Evolutionary conservation across 2,113 vertebrate genomes (phyloP).

Genomic region (Oryzias curvinotus): DNA sequence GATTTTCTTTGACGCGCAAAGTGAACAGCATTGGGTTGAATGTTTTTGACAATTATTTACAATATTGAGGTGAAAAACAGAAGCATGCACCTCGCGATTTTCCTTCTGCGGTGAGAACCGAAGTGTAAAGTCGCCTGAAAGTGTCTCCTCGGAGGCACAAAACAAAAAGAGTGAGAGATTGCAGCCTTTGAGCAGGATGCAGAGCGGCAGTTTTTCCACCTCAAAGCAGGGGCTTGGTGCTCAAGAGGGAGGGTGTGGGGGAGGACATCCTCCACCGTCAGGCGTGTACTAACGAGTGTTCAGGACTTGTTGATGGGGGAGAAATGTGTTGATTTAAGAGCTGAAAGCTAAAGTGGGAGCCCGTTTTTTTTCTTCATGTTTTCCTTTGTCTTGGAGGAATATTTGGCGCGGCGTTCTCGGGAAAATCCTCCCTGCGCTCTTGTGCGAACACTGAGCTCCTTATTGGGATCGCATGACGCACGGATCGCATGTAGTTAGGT

Average conservation of each 20-base stretch:
- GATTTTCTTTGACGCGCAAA: neutral
- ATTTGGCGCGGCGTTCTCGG: neutral
- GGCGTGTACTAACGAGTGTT: constrained; percentile 43
- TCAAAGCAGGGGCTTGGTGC: constrained; percentile 41
- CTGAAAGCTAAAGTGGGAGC: constrained; percentile 33
- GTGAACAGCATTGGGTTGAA: neutral
- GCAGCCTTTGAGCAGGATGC: constrained; percentile 26
- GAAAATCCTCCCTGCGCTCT: no score
- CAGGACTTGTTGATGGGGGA: constrained; percentile 78
- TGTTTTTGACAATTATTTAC: no score
- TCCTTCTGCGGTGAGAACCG: no score
- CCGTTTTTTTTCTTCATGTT: constrained; percentile 8
- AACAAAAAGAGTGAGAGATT: constrained; percentile 4
- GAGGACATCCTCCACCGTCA: constrained; percentile 35
- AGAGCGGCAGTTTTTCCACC: constrained; percentile 28
- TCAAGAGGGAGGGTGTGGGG: constrained; percentile 40
- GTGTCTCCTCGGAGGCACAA: neutral
- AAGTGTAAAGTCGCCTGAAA: neutral
- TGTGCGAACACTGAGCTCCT: no score
- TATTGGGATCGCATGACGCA: no score
- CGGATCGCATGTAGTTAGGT: no score
- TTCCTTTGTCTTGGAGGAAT: neutral
- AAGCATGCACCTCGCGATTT: no score
- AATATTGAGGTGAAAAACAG: no score
- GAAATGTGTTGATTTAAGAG: constrained; percentile 46